Conservation (phyloP, 2,113 vertebrate species). For the Bothrops jararaca region DNA sequence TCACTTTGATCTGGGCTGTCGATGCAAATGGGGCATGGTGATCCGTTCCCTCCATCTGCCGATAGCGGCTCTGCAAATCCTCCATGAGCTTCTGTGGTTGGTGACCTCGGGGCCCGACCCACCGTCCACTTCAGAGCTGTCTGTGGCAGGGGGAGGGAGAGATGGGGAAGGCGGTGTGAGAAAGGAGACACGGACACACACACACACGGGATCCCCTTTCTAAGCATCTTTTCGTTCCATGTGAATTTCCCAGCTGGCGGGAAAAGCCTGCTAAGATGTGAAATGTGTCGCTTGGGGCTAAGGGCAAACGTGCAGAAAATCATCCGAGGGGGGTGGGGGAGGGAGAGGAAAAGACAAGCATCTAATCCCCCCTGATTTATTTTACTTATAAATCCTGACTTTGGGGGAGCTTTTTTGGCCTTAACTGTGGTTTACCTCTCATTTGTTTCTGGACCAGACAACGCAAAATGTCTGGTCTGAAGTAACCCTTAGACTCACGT, state of each 20-base stretch:
- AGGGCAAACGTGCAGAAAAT: neutral
- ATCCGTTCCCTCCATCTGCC: slow-evolving; percentile 99
- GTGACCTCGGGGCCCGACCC: slow-evolving; percentile 76
- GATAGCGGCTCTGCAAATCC: slow-evolving; percentile 94
- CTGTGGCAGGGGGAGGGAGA: slow-evolving; percentile 62
- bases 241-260: neutral
- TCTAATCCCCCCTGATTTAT: neutral
- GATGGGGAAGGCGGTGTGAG: too few relatives aligned
- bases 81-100: slow-evolving; percentile 91
- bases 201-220: neutral
- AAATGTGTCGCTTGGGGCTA: neutral
- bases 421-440: neutral
- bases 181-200: neutral
- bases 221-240: neutral
- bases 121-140: slow-evolving; percentile 89
- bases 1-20: slow-evolving; percentile 97
- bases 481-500: neutral
- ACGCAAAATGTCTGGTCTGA: too few relatives aligned
- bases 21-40: slow-evolving; percentile 98
- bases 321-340: neutral
- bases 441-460: neutral
- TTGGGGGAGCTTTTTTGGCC: neutral
- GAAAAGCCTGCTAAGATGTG: too few relatives aligned
- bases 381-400: neutral
- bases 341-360: neutral